These are phyloP conservation scores for Rhagonycha lutea DNA, from an alignment of 2,888 invertebrate genomes.

Conservation along the genomic window DNA sequence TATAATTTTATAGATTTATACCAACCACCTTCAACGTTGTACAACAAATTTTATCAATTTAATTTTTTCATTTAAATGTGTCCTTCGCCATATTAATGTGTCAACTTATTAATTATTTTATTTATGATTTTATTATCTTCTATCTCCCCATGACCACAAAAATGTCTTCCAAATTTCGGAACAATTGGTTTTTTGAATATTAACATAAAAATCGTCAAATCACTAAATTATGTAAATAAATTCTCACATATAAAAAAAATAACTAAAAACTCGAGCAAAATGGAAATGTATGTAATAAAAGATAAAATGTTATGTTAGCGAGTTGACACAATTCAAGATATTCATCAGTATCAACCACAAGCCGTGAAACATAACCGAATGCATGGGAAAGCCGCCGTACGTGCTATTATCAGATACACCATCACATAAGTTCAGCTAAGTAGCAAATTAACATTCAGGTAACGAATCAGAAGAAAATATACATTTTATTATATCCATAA, in stretches of 20 bases:
- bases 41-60: background rate
- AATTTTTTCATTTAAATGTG: background rate
- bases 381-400: constrained; percentile 47
- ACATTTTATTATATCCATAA: constrained; percentile 28
- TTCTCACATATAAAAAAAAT: constrained; percentile 13
- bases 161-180: background rate
- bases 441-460: constrained; percentile 50
- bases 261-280: constrained; percentile 18
- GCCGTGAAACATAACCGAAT: constrained; percentile 47
- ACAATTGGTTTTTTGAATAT: background rate
- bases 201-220: background rate
- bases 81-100: background rate
- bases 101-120: background rate
- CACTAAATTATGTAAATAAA: background rate
- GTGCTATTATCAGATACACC: constrained; percentile 46
- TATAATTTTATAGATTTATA: background rate
- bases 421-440: constrained; percentile 46
- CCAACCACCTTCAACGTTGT: background rate
- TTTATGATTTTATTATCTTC: background rate
- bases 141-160: background rate
- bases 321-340: constrained; percentile 43
- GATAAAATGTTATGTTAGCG: constrained; percentile 31
- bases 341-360: constrained; percentile 46
- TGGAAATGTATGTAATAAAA: constrained; percentile 25
- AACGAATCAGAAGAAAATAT: constrained; percentile 43